A percentile compares a stretch with the other conserved stretches of the same genome.
Evolutionary conservation across 2,888 invertebrate genomes (phyloP).

Genomic region (Athripsodes cinereus): DNA sequence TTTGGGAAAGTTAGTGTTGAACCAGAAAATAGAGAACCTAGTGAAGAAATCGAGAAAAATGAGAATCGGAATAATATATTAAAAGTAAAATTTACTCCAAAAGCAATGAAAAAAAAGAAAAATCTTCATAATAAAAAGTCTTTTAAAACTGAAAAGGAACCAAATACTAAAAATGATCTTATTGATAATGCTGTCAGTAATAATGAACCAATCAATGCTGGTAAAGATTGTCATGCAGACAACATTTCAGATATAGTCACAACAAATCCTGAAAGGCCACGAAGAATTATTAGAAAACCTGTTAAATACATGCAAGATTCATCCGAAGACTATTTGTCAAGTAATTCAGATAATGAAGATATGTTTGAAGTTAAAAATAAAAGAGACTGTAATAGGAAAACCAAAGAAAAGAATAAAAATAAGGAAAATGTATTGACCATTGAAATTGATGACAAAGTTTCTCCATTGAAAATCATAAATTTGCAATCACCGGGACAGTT

Average conservation of each 20-base stretch:
- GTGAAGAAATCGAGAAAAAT: conserved; percentile 24
- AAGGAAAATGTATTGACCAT: conserved; percentile 11
- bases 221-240: background rate
- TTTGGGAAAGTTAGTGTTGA: conserved; percentile 45
- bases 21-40: background rate
- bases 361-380: conserved; percentile 46
- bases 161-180: conserved; percentile 1
- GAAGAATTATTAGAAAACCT: conserved; percentile 39
- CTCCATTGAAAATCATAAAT: conserved; percentile 20
- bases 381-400: conserved; percentile 22
- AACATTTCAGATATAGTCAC: conserved; percentile 3
- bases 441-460: conserved; percentile 11
- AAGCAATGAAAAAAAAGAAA: conserved; percentile 20
- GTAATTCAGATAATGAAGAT: conserved; percentile 41
- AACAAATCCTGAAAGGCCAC: conserved; percentile 33
- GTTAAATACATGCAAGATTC: conserved; percentile 40
- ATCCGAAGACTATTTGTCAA: conserved; percentile 30
- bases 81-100: conserved; percentile 32
- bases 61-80: too few species aligned
- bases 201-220: too few species aligned
- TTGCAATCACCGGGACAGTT: conserved; percentile 14
- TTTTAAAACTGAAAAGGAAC: conserved; percentile 11
- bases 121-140: conserved; percentile 28
- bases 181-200: background rate
- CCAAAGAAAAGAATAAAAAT: background rate